Conservation (phyloP, 2,797 vertebrate genomes). For the Iguana delicatissima region DNA sequence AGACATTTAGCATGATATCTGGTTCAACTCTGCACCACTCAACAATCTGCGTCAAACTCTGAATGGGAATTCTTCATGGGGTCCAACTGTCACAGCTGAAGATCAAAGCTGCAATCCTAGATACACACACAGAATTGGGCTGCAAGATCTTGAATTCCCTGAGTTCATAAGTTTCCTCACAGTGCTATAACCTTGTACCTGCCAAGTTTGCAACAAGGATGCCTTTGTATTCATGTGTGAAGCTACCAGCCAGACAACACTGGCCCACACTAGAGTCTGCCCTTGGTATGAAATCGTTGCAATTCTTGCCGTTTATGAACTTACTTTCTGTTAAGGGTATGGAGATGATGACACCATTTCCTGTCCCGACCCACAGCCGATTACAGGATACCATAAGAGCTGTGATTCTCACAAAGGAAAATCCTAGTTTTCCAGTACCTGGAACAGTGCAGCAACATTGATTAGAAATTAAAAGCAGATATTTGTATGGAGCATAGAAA, state of each 20-base stretch:
- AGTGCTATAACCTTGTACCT: background rate
- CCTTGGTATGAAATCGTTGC: background rate
- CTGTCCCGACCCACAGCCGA: constrained; percentile 97
- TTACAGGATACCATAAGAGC: constrained; percentile 95
- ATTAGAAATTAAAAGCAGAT: constrained; percentile 60
- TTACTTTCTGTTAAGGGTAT: constrained; percentile 96
- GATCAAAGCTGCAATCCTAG: background rate
- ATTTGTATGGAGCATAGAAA: background rate
- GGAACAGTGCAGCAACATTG: constrained; percentile 66
- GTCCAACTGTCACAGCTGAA: background rate
- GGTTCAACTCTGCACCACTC: background rate
- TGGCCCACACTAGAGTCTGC: background rate
- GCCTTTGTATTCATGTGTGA: constrained; percentile 13
- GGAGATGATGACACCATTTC: constrained; percentile 99
- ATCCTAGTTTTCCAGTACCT: constrained; percentile 98
- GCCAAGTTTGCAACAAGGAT: background rate
- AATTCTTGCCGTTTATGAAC: constrained; percentile 67
- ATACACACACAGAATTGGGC: background rate
- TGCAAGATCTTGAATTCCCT: background rate
- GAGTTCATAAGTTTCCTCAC: background rate
- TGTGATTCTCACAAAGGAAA: constrained; percentile 98
- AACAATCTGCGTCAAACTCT: background rate
- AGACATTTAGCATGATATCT: background rate
- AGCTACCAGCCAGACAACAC: background rate
- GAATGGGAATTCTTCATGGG: background rate